A percentile compares a stretch with the other conserved stretches of the same genome.
These are phyloP conservation scores for Malaclemys terrapin DNA, from an alignment of 2,113 vertebrate genomes.

Conservation along the genomic window DNA sequence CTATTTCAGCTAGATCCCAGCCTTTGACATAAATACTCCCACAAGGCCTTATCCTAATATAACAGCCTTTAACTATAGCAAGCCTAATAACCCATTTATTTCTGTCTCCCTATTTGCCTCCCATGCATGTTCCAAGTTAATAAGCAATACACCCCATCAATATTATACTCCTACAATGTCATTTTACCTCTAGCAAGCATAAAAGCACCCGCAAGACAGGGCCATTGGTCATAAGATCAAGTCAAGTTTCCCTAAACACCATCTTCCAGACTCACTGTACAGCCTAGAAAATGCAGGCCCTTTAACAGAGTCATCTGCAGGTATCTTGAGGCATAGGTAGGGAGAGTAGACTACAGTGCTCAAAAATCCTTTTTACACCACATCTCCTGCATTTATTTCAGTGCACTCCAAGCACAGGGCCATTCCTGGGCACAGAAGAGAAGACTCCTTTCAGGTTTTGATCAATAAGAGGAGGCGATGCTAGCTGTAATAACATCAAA, in stretches of 20 bases:
- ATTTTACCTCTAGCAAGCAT: background rate
- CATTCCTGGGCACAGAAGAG: background rate
- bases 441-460: background rate
- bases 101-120: background rate
- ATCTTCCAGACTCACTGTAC: background rate
- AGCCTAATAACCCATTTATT: background rate
- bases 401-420: background rate
- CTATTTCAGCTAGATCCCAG: background rate
- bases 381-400: background rate
- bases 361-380: background rate
- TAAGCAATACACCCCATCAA: background rate
- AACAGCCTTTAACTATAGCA: background rate
- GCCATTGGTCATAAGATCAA: background rate
- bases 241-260: too few species aligned
- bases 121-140: background rate
- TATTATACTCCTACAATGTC: background rate
- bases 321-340: background rate
- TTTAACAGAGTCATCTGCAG: background rate
- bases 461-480: background rate
- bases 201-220: background rate
- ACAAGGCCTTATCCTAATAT: background rate
- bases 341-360: background rate
- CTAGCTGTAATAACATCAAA: conserved; percentile 22
- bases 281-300: background rate
- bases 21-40: background rate